Percentiles rank a stretch among this genome's conserved stretches.
Conservation (phyloP, 2,797 vertebrate species). For the Spheniscus humboldti region DNA sequence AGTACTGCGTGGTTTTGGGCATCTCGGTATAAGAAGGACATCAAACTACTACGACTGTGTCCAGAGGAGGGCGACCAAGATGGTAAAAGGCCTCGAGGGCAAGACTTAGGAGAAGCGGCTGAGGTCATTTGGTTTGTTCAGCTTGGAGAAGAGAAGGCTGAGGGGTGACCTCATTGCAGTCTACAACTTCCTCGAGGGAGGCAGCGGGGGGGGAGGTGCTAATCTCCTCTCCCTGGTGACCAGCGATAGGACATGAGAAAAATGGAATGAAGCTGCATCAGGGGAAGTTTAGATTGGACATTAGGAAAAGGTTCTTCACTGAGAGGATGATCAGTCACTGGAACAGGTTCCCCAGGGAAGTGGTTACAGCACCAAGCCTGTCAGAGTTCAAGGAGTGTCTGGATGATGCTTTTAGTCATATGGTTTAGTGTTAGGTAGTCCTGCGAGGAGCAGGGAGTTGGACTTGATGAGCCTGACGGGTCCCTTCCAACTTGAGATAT, state of each 20-base stretch:
- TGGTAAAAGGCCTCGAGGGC: background rate
- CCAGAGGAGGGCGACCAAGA: background rate
- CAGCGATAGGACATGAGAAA: rapidly evolving
- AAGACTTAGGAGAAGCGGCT: background rate
- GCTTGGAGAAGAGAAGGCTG: background rate
- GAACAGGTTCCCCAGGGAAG: background rate
- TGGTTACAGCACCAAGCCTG: background rate
- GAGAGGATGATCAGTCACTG: background rate
- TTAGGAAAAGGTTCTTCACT: background rate
- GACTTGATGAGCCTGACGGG: background rate
- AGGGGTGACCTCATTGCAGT: background rate
- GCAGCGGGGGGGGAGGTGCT: background rate
- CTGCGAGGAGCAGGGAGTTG: background rate
- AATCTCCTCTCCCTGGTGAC: background rate
- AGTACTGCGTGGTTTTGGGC: background rate
- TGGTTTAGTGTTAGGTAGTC: background rate
- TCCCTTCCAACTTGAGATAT: background rate
- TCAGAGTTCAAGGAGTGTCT: background rate
- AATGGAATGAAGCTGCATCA: background rate
- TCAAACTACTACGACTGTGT: background rate
- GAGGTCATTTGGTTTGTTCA: background rate
- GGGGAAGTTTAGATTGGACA: background rate
- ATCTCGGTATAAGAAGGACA: background rate
- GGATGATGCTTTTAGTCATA: background rate
- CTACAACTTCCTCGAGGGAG: background rate